phyloP scores from a whole-genome alignment of 1,140 invertebrate genomes.

The Drosophila serrata region DNA sequence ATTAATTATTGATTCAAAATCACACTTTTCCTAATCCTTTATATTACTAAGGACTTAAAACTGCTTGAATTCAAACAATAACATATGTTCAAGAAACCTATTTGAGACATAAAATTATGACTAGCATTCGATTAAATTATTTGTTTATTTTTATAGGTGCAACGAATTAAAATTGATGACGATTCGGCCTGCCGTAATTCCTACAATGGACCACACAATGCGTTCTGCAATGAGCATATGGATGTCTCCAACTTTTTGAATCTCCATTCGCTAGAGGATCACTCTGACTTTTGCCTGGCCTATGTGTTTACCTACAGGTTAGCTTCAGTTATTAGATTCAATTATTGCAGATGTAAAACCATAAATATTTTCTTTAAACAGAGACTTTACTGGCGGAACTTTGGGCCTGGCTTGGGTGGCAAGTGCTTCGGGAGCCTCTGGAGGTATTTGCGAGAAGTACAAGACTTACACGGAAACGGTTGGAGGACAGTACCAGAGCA shows the following conservation, averaged over 20 bases:
- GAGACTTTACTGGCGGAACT: slow-evolving; percentile 98
- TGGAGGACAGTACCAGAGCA: slow-evolving; percentile 96
- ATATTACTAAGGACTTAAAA: not conserved
- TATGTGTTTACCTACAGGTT: slow-evolving; percentile 98
- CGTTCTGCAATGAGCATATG: slow-evolving; percentile 98
- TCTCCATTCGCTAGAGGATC: slow-evolving; percentile 98
- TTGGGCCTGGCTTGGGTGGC: slow-evolving; percentile 99
- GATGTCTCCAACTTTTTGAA: slow-evolving; percentile 99
- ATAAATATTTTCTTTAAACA: slow-evolving; percentile 54
- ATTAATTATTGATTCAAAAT: not conserved
- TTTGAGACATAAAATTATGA: not conserved
- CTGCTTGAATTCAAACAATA: not conserved
- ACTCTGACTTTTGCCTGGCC: slow-evolving; percentile 98
- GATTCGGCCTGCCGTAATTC: slow-evolving; percentile 91
- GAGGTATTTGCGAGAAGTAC: slow-evolving; percentile 99
- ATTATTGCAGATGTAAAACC: not conserved
- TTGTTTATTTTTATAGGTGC: slow-evolving; percentile 53
- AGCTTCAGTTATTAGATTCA: not conserved
- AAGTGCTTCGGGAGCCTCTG: slow-evolving; percentile 97
- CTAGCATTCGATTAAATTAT: not conserved
- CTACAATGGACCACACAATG: slow-evolving; percentile 91
- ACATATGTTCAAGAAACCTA: not conserved
- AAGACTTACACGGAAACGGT: slow-evolving; percentile 98
- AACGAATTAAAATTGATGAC: slow-evolving; percentile 92
- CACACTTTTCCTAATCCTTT: not conserved